Evolutionary conservation across 1,140 invertebrate species (phyloP).

Genomic region (Nasonia vitripennis): DNA sequence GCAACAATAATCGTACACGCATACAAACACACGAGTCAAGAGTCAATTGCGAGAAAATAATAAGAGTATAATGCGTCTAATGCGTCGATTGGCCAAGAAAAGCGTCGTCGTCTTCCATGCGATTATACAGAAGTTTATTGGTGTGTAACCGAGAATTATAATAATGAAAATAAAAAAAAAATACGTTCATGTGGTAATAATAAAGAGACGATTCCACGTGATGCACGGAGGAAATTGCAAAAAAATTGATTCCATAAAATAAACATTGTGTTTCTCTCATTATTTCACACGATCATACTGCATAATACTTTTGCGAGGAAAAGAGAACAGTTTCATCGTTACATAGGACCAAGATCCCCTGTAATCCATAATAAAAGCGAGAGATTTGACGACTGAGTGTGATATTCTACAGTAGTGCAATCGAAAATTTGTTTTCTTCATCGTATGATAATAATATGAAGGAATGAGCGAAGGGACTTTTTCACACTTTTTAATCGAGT

Average conservation of each 20-base stretch:
- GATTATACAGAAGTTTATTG: slow-evolving; percentile 56
- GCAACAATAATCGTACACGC: slow-evolving; percentile 43
- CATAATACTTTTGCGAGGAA: background rate
- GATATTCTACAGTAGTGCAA: too few relatives aligned
- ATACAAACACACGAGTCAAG: background rate
- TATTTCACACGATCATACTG: slow-evolving; percentile 45
- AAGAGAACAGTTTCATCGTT: slow-evolving; percentile 40
- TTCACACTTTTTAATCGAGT: slow-evolving; percentile 17
- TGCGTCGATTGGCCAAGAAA: slow-evolving; percentile 45
- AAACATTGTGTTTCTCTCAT: slow-evolving; percentile 45
- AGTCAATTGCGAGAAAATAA: slow-evolving; percentile 23
- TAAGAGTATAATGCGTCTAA: slow-evolving; percentile 8
- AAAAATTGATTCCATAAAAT: slow-evolving; percentile 50
- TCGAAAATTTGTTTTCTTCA: background rate
- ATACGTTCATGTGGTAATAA: slow-evolving; percentile 52
- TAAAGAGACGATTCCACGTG: slow-evolving; percentile 41
- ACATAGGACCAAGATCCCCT: slow-evolving; percentile 67
- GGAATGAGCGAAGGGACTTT: background rate
- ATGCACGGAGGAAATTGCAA: slow-evolving; percentile 38
- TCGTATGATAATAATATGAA: too few relatives aligned
- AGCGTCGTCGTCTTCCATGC: slow-evolving; percentile 19
- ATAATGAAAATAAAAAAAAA: slow-evolving; percentile 59
- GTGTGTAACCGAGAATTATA: slow-evolving; percentile 65
- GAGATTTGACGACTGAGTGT: slow-evolving; percentile 47
- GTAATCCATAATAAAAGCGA: slow-evolving; percentile 35